Evolutionary conservation across 2,888 invertebrate species (phyloP), one percentile per base, ranked within the genome.

Genomic region (Aporophyla lueneburgensis): DNA sequence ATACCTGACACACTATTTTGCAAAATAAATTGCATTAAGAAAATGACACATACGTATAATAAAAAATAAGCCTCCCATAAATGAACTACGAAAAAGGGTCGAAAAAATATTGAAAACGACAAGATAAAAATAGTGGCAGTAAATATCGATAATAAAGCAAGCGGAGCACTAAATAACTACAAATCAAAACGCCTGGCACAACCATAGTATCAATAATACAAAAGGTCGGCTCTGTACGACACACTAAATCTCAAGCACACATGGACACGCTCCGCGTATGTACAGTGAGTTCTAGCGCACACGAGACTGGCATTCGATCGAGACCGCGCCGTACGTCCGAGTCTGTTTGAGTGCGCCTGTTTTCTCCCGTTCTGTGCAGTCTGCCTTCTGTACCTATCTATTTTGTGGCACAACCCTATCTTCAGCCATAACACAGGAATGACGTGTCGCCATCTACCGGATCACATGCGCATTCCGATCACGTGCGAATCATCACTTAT

Each of bases 401-500:
- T 68, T 19, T 19, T 54, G 24, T 51, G 21, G 19, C 33, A n/a
- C 56, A 74, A 59, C 59, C 73, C 61, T 85, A 81, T 69, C 69
- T 61, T 19, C 24, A 9, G 63, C 75, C 59, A 69, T 79, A 69
- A 40, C 51, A 72, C 43, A 66, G 43, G 74, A 78, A 78, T 78
- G 68, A 76, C 68, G 78, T 83, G 83, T 77, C 75, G 74, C 85
- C 81, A 85, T 83, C 85, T 85, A 85, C 62, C 74, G 63, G 62
- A 59, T 74, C 70, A 62, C 27, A 62, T 76, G 76, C 46, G 56
- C 62, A 85, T 81, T 87, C 87, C 43, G 78, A 81, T 86, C 90
- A 90, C 90, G 90, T 90, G 33, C 78, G 76, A 75, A 88, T 89
- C 90, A 89, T 90, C 88, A 88, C 86, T 89, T 87, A 88, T 83